Evolutionary conservation across 2,113 vertebrate genomes (phyloP).

Genomic region (Lathamus discolor): DNA sequence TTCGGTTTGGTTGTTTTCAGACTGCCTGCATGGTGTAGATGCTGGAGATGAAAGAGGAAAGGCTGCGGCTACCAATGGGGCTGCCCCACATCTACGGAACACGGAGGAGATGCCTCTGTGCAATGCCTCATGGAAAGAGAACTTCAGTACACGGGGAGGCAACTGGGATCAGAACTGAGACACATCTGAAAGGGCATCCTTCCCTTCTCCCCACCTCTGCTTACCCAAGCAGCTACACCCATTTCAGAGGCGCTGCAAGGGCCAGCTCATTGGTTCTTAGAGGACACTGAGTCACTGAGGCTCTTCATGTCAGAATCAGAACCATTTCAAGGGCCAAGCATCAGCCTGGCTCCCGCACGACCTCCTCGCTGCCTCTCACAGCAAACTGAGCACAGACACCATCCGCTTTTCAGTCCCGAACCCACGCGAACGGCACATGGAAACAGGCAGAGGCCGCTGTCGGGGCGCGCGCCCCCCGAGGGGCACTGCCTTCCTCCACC

Average conservation of each 20-base stretch:
- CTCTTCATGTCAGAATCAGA: fast-evolving
- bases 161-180: fast-evolving
- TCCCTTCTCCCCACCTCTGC: neutral
- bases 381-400: fast-evolving
- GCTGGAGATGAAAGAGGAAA: fast-evolving
- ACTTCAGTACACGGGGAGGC: fast-evolving
- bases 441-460: neutral
- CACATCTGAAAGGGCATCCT: fast-evolving
- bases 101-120: fast-evolving
- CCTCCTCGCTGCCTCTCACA: neutral
- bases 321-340: neutral
- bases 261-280: neutral
- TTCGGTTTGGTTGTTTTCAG: neutral
- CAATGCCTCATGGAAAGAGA: neutral
- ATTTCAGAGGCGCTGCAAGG: neutral
- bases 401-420: neutral
- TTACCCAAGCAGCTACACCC: fast-evolving
- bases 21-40: neutral
- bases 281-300: neutral
- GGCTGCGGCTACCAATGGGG: neutral
- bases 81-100: no score
- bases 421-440: fast-evolving
- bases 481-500: neutral
- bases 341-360: fast-evolving
- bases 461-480: fast-evolving